phyloP scores from a whole-genome alignment of 2,888 invertebrate species.

The Teinopalpus imperialis region DNA sequence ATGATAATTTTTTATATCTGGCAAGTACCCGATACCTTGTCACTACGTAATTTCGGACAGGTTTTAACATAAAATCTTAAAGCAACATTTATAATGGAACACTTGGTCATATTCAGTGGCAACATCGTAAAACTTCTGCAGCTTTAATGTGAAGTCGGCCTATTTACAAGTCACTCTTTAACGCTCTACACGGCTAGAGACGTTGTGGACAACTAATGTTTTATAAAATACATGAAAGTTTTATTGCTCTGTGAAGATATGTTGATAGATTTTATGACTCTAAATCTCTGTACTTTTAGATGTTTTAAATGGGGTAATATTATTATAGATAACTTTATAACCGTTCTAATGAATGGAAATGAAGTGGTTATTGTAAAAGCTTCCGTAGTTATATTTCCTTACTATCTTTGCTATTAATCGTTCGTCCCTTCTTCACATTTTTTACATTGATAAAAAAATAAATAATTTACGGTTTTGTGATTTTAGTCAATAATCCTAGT shows the following conservation, averaged over 20 bases:
- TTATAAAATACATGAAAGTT: conserved; percentile 17
- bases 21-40: too few relatives aligned
- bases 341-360: background rate
- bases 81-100: conserved; percentile 5
- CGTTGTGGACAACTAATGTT: conserved; percentile 10
- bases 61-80: conserved; percentile 13
- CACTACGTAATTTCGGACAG: too few relatives aligned
- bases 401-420: too few relatives aligned
- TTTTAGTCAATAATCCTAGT: too few relatives aligned
- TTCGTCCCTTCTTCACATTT: too few relatives aligned
- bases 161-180: conserved; percentile 19
- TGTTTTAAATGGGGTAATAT: conserved; percentile 7
- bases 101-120: conserved; percentile 6
- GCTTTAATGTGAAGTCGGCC: conserved; percentile 18
- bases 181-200: background rate
- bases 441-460: too few relatives aligned
- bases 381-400: too few relatives aligned
- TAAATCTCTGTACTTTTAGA: background rate
- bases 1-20: too few relatives aligned
- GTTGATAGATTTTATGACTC: conserved; percentile 13
- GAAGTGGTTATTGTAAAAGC: background rate
- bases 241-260: conserved; percentile 2
- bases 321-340: background rate
- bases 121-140: conserved; percentile 10
- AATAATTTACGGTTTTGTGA: too few relatives aligned